These are phyloP conservation scores for Theonella swinhoei DNA, from an alignment of 37 sponge, comb jelly and placozoan genomes.

Conservation along the genomic window DNA sequence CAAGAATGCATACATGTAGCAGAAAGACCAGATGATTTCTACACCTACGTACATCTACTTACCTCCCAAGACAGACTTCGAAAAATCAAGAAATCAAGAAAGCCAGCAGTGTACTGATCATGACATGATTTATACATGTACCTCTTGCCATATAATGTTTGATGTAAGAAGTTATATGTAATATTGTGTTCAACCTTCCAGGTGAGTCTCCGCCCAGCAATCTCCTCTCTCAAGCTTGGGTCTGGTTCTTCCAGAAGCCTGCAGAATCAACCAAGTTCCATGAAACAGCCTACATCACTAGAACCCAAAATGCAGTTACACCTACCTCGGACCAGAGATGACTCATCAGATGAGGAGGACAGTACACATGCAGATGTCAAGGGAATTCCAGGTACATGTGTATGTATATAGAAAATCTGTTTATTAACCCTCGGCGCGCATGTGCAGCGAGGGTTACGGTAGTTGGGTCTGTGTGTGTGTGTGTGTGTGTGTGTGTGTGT, in stretches of 20 bases:
- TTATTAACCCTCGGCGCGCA: too few species aligned
- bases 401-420: too few species aligned
- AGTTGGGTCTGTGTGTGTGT: too few species aligned
- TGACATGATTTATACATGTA: neutral
- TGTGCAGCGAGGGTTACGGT: too few species aligned
- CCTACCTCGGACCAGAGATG: conserved; percentile 57
- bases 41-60: too few species aligned
- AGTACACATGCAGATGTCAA: neutral
- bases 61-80: too few species aligned
- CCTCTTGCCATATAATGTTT: neutral
- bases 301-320: neutral
- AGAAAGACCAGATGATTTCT: too few species aligned
- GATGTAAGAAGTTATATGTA: neutral
- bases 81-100: too few species aligned
- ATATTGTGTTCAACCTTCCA: too few species aligned
- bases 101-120: too few species aligned
- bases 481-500: conserved; percentile 3
- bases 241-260: neutral
- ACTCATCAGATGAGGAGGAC: conserved; percentile 68
- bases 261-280: neutral
- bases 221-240: conserved; percentile 38
- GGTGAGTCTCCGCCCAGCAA: conserved; percentile 67
- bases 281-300: neutral
- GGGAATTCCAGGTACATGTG: neutral
- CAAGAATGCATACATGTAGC: too few species aligned